phyloP scores from a whole-genome alignment of 2,113 vertebrate genomes.

The Columbina picui region DNA sequence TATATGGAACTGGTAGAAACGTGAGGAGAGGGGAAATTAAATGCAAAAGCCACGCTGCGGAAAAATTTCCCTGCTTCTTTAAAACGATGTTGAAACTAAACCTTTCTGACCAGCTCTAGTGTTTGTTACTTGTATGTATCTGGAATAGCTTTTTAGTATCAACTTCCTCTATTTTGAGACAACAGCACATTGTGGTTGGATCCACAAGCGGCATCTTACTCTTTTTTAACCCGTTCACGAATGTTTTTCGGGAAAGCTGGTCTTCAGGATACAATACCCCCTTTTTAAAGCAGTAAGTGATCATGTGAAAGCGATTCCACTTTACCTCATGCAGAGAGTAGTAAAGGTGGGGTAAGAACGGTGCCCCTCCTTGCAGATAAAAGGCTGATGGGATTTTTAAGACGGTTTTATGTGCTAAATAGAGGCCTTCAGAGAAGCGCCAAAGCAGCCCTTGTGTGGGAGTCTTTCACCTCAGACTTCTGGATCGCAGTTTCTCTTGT shows the following conservation, averaged over 20 bases:
- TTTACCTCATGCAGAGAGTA: constrained; percentile 63
- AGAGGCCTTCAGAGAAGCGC: constrained; percentile 66
- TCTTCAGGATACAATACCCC: constrained; percentile 59
- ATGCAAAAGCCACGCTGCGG: neutral
- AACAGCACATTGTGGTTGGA: constrained; percentile 66
- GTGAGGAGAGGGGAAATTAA: neutral
- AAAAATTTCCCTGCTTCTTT: neutral
- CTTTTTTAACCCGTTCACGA: constrained; percentile 33
- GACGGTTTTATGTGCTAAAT: constrained; percentile 46
- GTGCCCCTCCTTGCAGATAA: neutral
- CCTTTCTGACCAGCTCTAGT: constrained; percentile 61
- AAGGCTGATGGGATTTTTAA: constrained; percentile 15
- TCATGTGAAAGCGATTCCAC: constrained; percentile 56
- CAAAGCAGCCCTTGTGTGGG: constrained; percentile 41
- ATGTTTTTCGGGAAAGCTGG: constrained; percentile 58
- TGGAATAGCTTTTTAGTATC: constrained; percentile 78
- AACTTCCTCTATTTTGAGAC: constrained; percentile 71
- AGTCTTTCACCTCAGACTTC: constrained; percentile 55
- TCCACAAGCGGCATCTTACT: constrained; percentile 40
- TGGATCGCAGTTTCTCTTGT: constrained; percentile 51
- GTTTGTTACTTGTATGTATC: constrained; percentile 69
- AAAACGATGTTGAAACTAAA: constrained; percentile 15
- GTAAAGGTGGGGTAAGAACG: neutral
- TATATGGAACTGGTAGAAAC: constrained; percentile 46
- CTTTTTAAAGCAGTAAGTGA: constrained; percentile 37